Evolutionary conservation across 2,113 vertebrate genomes (phyloP), one percentile per base, ranked within the genome.

Genomic region (Heteronetta atricapilla): DNA sequence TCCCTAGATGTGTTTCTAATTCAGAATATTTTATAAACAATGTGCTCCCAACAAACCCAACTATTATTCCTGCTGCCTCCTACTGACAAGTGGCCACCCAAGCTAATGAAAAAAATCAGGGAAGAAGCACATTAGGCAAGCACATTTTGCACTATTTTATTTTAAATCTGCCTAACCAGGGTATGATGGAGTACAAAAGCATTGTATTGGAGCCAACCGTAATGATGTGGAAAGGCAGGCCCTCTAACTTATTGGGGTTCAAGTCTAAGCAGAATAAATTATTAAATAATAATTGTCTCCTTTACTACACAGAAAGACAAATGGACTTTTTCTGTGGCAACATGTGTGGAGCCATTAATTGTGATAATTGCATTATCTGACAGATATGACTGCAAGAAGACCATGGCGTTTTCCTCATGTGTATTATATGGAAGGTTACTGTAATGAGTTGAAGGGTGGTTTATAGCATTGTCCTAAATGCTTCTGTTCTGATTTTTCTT

Each of bases 81-180:
- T 85, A 77, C 74, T 60, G 46, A 84, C 59, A 86, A 87, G 90
- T 87, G 80, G 73, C 92, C 69, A 93, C 81, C n/a, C 81, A 96
- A 95, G 34, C 63, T 90, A 72, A 72, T 64, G 52, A 79, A 89
- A 79, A 74, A 89, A 72, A 84, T 42, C 20, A 82, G 72, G 66
- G 56, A 69, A 88, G 84, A 13, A 76, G 11, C 69, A 87, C 7
- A 52, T 85, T 84, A 83, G 64, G 59, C 46, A 93, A 92, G 76
- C 70, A 82, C 6, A 50, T 72, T 76, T 85, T 92, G 48, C 20
- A 36, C 89, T 86, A 70, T 89, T 92, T 92, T 42, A 21, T 89
- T 85, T 84, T 79, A 58, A 82, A 82, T 82, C 77, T 92, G 34
- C 48, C 62, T 92, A 75, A 60, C 42, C 44, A 75, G 62, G 34